Conservation (phyloP, 2,113 vertebrate species). For the Percopsis transmontana region DNA sequence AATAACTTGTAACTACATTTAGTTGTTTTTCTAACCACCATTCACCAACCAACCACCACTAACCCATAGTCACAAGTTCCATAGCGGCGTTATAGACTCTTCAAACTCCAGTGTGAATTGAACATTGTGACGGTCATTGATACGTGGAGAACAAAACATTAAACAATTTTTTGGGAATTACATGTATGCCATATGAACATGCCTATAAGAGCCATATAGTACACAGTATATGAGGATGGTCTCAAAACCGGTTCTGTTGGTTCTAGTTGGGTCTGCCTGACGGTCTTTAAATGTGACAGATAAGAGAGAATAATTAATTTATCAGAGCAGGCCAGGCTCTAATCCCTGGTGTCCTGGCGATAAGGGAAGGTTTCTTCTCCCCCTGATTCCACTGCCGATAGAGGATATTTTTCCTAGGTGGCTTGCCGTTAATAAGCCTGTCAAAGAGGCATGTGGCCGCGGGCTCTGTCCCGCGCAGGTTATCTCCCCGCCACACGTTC, state of each 20-base stretch:
- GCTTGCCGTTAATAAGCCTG: constrained; percentile 80
- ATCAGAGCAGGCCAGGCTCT: constrained; percentile 74
- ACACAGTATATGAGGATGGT: constrained; percentile 9
- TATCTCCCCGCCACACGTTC: constrained; percentile 76
- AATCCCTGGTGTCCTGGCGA: constrained; percentile 78
- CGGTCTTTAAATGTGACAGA: constrained; percentile 78
- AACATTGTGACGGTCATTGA: no score
- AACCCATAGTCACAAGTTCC: no score
- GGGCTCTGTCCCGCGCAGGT: constrained; percentile 70
- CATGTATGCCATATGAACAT: no score
- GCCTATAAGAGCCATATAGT: neutral
- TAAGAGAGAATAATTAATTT: constrained; percentile 82
- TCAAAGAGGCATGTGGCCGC: constrained; percentile 70
- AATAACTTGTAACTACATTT: no score
- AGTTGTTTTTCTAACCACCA: no score
- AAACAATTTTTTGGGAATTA: no score
- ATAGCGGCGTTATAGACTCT: no score
- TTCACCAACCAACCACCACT: no score
- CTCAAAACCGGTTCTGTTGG: constrained; percentile 38
- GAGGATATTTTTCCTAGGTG: constrained; percentile 56
- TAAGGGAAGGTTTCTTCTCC: constrained; percentile 77
- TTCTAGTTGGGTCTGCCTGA: constrained; percentile 64
- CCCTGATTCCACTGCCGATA: constrained; percentile 70
- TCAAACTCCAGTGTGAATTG: no score
- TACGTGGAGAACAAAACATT: no score